phyloP scores from a whole-genome alignment of 2,888 invertebrate genomes.

The Stegana nigrithorax region DNA sequence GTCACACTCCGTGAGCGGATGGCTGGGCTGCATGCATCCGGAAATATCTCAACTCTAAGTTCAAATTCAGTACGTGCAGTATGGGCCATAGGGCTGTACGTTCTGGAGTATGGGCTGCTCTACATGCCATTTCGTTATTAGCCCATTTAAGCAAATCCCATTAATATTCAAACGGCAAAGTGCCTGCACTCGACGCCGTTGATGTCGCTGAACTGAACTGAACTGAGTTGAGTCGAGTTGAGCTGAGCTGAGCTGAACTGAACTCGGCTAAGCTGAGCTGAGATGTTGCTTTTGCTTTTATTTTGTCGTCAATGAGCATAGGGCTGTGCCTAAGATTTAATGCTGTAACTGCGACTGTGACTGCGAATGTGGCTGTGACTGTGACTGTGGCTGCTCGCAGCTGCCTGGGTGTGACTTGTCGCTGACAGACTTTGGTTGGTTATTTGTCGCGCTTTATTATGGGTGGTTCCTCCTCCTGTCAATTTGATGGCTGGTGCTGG shows the following conservation, averaged over 20 bases:
- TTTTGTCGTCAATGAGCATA: too few species aligned
- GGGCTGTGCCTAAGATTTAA: too few species aligned
- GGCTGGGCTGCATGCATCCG: not conserved
- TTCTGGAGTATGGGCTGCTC: not conserved
- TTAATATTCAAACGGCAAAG: slow-evolving; percentile 28
- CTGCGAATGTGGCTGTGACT: too few species aligned
- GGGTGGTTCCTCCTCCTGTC: too few species aligned
- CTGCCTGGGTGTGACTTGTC: too few species aligned
- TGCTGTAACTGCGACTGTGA: too few species aligned
- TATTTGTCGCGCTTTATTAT: too few species aligned
- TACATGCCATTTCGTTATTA: slow-evolving; percentile 41
- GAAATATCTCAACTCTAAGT: not conserved
- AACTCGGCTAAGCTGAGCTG: too few species aligned
- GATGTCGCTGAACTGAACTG: not conserved
- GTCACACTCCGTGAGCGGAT: too few species aligned
- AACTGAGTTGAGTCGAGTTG: not conserved
- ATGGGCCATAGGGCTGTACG: not conserved
- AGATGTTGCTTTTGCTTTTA: too few species aligned
- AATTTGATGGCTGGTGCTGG: not conserved
- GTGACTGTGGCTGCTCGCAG: too few species aligned
- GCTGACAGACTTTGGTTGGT: too few species aligned
- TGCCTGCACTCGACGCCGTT: not conserved
- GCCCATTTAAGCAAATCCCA: slow-evolving; percentile 60
- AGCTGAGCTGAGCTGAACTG: not conserved
- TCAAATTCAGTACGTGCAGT: not conserved